A percentile compares a stretch with the other conserved stretches of the same genome.
Conservation (phyloP, 1,140 invertebrate species). For the Eciton burchellii region DNA sequence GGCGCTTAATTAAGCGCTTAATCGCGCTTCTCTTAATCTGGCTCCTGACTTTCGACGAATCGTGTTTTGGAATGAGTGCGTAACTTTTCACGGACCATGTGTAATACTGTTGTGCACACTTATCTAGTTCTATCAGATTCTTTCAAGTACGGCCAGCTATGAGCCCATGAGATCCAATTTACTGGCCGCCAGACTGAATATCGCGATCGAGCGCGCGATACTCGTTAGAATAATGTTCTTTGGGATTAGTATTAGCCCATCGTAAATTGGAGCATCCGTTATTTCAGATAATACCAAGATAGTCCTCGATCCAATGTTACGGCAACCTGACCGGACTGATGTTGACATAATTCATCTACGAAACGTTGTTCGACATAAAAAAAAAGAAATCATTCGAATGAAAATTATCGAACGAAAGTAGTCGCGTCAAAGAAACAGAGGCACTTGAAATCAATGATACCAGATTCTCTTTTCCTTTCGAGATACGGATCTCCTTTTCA, state of each 20-base stretch:
- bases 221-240: slow-evolving; percentile 30
- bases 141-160: slow-evolving; percentile 33
- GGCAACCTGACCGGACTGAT: not conserved
- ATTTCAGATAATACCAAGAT: slow-evolving; percentile 29
- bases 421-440: not conserved
- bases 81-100: slow-evolving; percentile 37
- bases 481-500: no score
- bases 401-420: not conserved
- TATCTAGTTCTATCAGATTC: slow-evolving; percentile 38
- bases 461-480: not conserved
- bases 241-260: slow-evolving; percentile 27
- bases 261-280: slow-evolving; percentile 49
- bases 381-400: not conserved
- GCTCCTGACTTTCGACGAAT: not conserved
- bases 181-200: slow-evolving; percentile 44
- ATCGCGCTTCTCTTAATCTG: not conserved
- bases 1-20: not conserved
- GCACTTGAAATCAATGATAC: not conserved
- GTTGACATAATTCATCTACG: slow-evolving; percentile 14
- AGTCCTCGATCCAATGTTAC: not conserved
- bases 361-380: not conserved
- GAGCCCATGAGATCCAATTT: slow-evolving; percentile 50
- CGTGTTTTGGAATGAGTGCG: not conserved
- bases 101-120: slow-evolving; percentile 15
- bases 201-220: slow-evolving; percentile 43